Base-by-base conservation (phyloP, 1,140 invertebrate species). In the Zaprionus davidi region DNA sequence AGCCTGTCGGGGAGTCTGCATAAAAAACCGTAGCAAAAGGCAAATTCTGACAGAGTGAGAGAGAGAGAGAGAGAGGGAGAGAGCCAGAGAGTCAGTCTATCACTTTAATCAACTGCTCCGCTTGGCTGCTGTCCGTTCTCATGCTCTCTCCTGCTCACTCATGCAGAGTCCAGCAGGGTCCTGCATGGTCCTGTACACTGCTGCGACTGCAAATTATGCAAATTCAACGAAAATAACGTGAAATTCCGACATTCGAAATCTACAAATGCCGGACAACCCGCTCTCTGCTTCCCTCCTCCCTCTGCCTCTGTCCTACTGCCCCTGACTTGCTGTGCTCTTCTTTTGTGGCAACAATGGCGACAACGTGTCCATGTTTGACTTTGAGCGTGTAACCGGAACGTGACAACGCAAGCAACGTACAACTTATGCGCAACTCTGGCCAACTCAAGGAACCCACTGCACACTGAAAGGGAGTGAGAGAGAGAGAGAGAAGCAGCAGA, bases 201-300 rank as follows among this genome's bases (percentile, higher is more conserved):
- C 41, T 46, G 78, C 78, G 60, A 58, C 57, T 75, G 44, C 57
- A 81, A 88, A 88, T 88, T 88, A 88, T 88, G 84, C 85, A 88
- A 88, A 88, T 90, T 90, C 81, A 76, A 90, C 81, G 63, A 88
- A 88, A 87, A 87, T 87, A 88, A 87, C 72, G 76, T 90, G 70
- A 84, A 82, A 90, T 84, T 81, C 75, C 59, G 78, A 78, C 81
- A 86, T 72, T 71, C 69, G 75, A 77, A 76, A 76, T 78, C 69
- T 78, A 88, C 80, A 78, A 71, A 71, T 78, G 68, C 71, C 34
- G 69, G 69, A 76, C 74, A 65, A 55, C 28, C n/a, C 41, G 13
- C 11, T 28, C 53, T 5, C 13, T 34, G 5, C 17, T 9, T 34
- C 28, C 3, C 11, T 7, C 1, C 15, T 9, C 3, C 17, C 17